phyloP scores from a whole-genome alignment of 2,113 vertebrate species.

The Amia ocellicauda region DNA sequence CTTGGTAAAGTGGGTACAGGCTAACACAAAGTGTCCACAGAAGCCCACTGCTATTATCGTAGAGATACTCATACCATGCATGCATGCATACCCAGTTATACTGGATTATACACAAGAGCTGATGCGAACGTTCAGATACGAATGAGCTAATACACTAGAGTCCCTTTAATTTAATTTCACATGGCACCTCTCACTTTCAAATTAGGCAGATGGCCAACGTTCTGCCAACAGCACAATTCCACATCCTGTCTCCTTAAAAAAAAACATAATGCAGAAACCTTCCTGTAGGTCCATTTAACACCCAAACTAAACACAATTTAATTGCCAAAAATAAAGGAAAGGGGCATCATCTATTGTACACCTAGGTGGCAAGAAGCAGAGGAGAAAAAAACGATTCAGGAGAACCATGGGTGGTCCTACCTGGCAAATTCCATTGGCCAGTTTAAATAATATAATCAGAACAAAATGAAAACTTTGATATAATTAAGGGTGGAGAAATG shows the following conservation, averaged over 20 bases:
- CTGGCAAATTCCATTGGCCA: conserved; percentile 41
- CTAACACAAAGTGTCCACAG: not conserved
- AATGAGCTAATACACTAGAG: conserved; percentile 29
- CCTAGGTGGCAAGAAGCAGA: not conserved
- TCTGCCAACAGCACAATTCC: conserved; percentile 28
- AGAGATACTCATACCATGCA: not conserved
- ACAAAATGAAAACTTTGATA: conserved; percentile 43
- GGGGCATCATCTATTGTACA: not conserved
- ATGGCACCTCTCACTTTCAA: conserved; percentile 37
- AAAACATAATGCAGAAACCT: not conserved
- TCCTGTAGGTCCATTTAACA: not conserved
- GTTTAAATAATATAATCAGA: conserved; percentile 47
- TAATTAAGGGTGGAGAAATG: conserved; percentile 53
- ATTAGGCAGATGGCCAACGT: conserved; percentile 45
- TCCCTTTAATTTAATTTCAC: conserved; percentile 45
- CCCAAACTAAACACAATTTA: not conserved
- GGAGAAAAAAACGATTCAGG: conserved; percentile 17
- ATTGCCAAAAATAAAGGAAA: not conserved
- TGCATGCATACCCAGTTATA: conserved; percentile 1
- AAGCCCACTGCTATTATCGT: not conserved
- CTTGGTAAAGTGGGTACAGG: conserved; percentile 1
- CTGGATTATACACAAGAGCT: conserved; percentile 22
- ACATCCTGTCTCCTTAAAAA: conserved; percentile 18
- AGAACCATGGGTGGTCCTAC: conserved; percentile 60
- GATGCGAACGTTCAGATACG: conserved; percentile 26